phyloP scores from a whole-genome alignment of 2,888 invertebrate species.

The Eupithecia subfuscata region DNA sequence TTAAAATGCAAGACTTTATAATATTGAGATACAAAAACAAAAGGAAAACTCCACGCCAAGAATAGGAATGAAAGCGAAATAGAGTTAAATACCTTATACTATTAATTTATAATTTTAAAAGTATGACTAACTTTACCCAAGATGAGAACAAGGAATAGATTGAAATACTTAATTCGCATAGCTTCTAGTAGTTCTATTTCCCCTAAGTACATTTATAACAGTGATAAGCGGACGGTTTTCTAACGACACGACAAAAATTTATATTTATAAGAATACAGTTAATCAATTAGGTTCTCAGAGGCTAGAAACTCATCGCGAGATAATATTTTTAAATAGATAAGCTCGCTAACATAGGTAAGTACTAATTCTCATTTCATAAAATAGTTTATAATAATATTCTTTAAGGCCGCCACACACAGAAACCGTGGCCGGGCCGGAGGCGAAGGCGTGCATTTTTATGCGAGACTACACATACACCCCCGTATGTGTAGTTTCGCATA shows the following conservation, averaged over 20 bases:
- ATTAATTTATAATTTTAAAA: conserved; percentile 27
- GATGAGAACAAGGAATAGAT: conserved; percentile 43
- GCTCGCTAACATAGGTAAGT: conserved; percentile 13
- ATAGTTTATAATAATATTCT: not conserved
- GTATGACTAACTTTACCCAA: conserved; percentile 15
- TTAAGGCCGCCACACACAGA: too few species aligned
- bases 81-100: conserved; percentile 22
- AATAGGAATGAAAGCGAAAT: conserved; percentile 46
- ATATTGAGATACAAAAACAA: not conserved
- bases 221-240: conserved; percentile 31
- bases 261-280: conserved; percentile 1
- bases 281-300: not conserved
- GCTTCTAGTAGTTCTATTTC: conserved; percentile 19
- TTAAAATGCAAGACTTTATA: not conserved
- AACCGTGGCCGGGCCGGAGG: too few species aligned
- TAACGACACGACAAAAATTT: conserved; percentile 9
- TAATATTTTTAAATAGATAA: conserved; percentile 3
- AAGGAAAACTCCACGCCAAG: conserved; percentile 22
- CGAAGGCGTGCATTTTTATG: too few species aligned
- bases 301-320: conserved; percentile 11
- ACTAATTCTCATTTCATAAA: not conserved
- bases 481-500: too few species aligned
- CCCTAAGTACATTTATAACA: conserved; percentile 12
- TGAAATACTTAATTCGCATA: conserved; percentile 28
- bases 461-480: too few species aligned